phyloP scores from a whole-genome alignment of 2,797 vertebrate genomes.

The Acanthurus tractus region DNA sequence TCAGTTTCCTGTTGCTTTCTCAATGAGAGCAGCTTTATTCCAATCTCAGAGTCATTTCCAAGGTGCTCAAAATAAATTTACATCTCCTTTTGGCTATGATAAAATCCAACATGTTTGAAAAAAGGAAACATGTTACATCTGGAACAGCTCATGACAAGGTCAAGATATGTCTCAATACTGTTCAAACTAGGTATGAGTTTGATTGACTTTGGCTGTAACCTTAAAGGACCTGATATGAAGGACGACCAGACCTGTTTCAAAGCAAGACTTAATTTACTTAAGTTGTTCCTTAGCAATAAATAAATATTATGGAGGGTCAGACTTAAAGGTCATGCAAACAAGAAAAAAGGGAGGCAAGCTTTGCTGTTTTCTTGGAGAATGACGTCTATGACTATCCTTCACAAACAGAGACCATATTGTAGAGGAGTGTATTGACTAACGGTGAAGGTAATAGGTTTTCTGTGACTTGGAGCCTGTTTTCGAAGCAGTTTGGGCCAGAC shows the following conservation, averaged over 20 bases:
- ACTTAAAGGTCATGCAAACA: background rate
- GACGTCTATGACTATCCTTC: background rate
- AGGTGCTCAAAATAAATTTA: conserved; percentile 9
- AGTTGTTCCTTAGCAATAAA: background rate
- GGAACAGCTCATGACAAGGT: conserved; percentile 7
- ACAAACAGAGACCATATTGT: conserved; percentile 51
- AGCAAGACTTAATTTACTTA: background rate
- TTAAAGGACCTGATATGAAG: background rate
- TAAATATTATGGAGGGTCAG: background rate
- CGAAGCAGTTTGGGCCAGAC: conserved; percentile 45
- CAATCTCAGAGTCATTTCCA: background rate
- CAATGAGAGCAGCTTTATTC: background rate
- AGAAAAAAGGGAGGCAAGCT: background rate
- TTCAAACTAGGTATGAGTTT: conserved; percentile 4
- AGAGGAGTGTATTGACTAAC: conserved; percentile 44
- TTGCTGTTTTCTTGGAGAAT: conserved; percentile 5
- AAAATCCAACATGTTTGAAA: conserved; percentile 3
- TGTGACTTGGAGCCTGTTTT: conserved; percentile 43
- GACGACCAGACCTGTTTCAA: background rate
- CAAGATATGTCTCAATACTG: background rate
- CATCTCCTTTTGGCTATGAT: conserved; percentile 12
- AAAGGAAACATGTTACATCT: background rate
- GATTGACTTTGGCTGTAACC: background rate
- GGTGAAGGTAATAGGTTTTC: conserved; percentile 47
- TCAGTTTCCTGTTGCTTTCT: conserved; percentile 13